These are phyloP conservation scores for Columba guinea DNA, from an alignment of 2,797 vertebrate species.

Conservation along the genomic window DNA sequence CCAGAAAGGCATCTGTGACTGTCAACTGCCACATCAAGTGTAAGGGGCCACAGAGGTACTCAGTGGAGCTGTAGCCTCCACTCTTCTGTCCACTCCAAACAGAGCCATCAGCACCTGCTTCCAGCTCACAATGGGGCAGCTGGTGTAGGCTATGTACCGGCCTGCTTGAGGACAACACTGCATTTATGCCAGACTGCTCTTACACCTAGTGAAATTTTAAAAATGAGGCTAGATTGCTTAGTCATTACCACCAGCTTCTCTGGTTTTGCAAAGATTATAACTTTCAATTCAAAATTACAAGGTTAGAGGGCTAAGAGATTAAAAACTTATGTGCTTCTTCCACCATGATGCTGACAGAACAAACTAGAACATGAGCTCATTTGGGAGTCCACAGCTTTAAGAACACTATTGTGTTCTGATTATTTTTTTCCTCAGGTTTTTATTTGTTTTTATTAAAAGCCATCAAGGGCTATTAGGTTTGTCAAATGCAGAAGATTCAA, in stretches of 20 bases:
- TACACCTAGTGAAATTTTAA: neutral
- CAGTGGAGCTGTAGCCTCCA: neutral
- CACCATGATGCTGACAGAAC: neutral
- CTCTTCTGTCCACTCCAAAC: neutral
- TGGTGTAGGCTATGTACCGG: accelerated
- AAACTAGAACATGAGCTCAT: neutral
- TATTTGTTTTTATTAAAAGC: neutral
- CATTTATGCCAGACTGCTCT: neutral
- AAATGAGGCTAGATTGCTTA: neutral
- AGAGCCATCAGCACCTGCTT: accelerated
- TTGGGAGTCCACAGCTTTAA: neutral
- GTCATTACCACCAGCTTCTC: neutral
- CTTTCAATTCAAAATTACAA: neutral
- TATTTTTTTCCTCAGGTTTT: neutral
- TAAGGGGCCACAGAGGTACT: neutral
- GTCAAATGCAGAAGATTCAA: neutral
- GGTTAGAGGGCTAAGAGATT: neutral
- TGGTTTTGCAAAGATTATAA: neutral
- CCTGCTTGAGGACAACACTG: accelerated
- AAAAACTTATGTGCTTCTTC: neutral
- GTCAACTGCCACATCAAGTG: neutral
- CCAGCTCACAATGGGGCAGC: accelerated
- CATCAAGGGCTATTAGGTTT: neutral
- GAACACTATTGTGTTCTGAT: neutral
- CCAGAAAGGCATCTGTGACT: neutral